phyloP scores from a whole-genome alignment of 2,113 vertebrate species.

The Pseudopodoces humilis region DNA sequence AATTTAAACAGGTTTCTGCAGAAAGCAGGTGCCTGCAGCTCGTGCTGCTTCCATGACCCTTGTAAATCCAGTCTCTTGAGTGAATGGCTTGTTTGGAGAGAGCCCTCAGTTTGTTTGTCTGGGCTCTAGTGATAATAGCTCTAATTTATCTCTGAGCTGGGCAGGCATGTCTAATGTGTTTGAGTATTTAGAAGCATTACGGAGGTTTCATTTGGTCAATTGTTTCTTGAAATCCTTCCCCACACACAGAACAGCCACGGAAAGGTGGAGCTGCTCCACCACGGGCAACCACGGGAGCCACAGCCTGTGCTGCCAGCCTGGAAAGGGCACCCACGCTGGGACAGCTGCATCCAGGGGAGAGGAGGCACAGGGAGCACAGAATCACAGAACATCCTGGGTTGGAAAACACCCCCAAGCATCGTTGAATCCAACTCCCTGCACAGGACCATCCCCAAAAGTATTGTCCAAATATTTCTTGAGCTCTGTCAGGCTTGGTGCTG shows the following conservation, averaged over 20 bases:
- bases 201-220: slow-evolving; percentile 69
- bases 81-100: slow-evolving; percentile 69
- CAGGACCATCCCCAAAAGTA: background rate
- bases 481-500: background rate
- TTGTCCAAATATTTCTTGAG: background rate
- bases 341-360: background rate
- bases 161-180: slow-evolving; percentile 70
- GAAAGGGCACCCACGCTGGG: accelerated
- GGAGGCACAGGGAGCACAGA: background rate
- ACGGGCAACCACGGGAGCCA: accelerated
- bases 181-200: slow-evolving; percentile 69
- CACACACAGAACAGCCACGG: slow-evolving; percentile 21
- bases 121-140: slow-evolving; percentile 69
- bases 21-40: slow-evolving; percentile 24
- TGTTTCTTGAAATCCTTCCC: slow-evolving; percentile 65
- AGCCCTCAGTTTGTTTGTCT: slow-evolving; percentile 66
- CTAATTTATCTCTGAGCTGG: slow-evolving; percentile 70
- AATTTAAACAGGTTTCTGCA: background rate
- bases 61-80: slow-evolving; percentile 67
- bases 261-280: background rate
- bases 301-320: background rate
- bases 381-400: background rate
- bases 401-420: background rate
- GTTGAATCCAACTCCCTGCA: accelerated
- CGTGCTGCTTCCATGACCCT: slow-evolving; percentile 48